Conservation (phyloP, 2,888 invertebrate genomes). For the Prosapia bicincta region DNA sequence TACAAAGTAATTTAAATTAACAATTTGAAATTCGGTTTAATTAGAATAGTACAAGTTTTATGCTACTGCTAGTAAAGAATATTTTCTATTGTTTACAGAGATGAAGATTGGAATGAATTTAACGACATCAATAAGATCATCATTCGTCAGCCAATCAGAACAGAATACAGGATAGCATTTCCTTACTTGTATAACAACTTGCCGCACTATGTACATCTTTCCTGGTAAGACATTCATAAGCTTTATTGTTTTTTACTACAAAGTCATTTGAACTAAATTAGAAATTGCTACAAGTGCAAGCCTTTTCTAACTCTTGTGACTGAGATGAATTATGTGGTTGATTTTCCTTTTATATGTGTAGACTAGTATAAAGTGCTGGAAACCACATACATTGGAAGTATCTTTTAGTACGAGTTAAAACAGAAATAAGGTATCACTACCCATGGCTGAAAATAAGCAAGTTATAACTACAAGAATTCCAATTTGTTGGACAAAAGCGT, state of each 20-base stretch:
- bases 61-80: background rate
- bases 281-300: background rate
- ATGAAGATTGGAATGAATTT: conserved; percentile 99
- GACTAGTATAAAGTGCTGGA: conserved; percentile 52
- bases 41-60: too few species aligned
- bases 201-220: conserved; percentile 97
- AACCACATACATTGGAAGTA: conserved; percentile 53
- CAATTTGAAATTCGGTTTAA: too few species aligned
- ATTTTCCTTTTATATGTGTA: conserved; percentile 1
- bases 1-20: too few species aligned
- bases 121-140: conserved; percentile 99
- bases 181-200: conserved; percentile 98
- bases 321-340: background rate
- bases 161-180: conserved; percentile 99
- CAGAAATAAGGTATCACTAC: too few species aligned
- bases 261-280: background rate
- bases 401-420: too few species aligned
- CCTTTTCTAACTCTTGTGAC: background rate
- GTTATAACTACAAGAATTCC: too few species aligned
- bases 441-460: too few species aligned
- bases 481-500: too few species aligned
- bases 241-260: too few species aligned
- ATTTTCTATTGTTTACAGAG: conserved; percentile 53
- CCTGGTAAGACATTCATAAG: conserved; percentile 70
- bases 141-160: conserved; percentile 96